A percentile compares a stretch with the other conserved stretches of the same genome.
phyloP scores from a whole-genome alignment of 2,113 vertebrate genomes.

The Eulacestoma nigropectus region DNA sequence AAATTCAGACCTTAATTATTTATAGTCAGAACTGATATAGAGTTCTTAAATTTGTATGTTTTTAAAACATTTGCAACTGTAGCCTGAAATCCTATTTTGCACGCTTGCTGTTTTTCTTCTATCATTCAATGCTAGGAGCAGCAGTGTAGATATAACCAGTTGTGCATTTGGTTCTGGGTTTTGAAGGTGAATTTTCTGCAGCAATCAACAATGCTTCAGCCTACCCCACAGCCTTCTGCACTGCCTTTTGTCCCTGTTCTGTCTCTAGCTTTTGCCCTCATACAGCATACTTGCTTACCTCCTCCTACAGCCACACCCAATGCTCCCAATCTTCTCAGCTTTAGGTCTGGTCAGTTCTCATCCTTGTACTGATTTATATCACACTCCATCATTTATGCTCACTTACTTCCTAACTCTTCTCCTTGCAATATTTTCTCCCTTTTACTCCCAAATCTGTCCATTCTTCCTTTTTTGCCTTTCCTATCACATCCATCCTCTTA shows the following conservation, averaged over 20 bases:
- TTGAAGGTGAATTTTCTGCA: neutral
- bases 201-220: neutral
- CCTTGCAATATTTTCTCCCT: neutral
- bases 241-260: neutral
- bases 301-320: neutral
- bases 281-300: accelerated
- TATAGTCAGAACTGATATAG: neutral
- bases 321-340: accelerated
- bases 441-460: neutral
- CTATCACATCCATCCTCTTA: neutral
- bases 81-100: neutral
- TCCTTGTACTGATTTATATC: neutral
- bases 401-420: neutral
- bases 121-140: neutral
- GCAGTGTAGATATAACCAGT: neutral
- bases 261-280: neutral
- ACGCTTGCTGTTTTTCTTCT: neutral
- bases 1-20: neutral
- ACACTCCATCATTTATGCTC: neutral
- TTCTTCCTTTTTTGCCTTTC: neutral
- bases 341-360: neutral
- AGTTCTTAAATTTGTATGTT: neutral
- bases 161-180: neutral
- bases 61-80: neutral
- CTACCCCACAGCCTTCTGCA: neutral